Evolutionary conservation across 2,113 vertebrate species (phyloP).

Genomic region (Ictalurus furcatus): DNA sequence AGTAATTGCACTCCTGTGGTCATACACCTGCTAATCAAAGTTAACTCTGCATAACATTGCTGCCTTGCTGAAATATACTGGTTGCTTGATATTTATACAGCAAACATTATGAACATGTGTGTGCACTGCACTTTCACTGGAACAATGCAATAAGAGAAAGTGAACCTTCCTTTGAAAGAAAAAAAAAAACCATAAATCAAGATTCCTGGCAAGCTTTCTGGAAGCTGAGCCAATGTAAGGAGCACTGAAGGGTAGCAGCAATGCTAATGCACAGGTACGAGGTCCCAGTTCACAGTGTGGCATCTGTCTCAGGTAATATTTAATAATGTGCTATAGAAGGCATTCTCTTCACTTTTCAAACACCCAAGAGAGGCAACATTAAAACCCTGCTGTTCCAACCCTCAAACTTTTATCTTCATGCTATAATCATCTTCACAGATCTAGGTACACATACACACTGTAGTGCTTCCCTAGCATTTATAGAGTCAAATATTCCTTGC

Average conservation of each 20-base stretch:
- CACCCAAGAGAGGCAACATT: background rate
- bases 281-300: background rate
- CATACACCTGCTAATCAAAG: slow-evolving; percentile 16
- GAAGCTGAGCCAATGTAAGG: background rate
- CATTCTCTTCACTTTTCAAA: background rate
- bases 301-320: slow-evolving; percentile 23
- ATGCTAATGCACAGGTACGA: background rate
- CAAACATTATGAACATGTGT: background rate
- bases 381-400: slow-evolving; percentile 8
- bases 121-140: background rate
- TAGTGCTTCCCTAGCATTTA: background rate
- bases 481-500: background rate
- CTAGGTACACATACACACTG: background rate
- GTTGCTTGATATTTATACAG: background rate
- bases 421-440: background rate
- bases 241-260: background rate
- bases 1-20: slow-evolving; percentile 16
- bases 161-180: background rate
- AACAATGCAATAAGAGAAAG: background rate
- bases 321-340: slow-evolving; percentile 12
- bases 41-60: background rate
- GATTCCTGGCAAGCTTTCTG: background rate
- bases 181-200: background rate
- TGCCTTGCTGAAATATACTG: background rate
- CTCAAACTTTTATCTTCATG: background rate